phyloP scores from a whole-genome alignment of 2,888 invertebrate genomes.

The Troides aeacus region DNA sequence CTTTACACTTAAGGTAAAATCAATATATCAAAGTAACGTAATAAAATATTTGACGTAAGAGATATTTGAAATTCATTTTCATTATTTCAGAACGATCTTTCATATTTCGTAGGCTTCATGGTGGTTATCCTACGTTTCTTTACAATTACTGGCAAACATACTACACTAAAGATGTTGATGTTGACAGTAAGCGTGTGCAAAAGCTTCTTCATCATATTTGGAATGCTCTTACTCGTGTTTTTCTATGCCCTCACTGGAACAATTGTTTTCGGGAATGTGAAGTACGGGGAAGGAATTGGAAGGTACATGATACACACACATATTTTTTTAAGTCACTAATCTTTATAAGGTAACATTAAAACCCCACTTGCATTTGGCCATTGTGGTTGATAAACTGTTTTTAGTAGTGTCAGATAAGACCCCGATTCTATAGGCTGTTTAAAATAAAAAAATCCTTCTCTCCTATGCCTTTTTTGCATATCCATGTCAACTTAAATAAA shows the following conservation, averaged over 20 bases:
- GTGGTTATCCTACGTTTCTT: conserved; percentile 99
- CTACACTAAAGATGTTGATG: conserved; percentile 99
- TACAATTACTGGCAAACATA: conserved; percentile 99
- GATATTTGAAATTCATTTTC: too few relatives aligned
- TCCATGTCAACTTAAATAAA: too few relatives aligned
- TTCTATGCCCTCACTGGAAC: conserved; percentile 99
- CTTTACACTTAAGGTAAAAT: conserved; percentile 88
- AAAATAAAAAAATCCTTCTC: too few relatives aligned
- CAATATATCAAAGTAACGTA: not conserved
- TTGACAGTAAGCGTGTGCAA: conserved; percentile 99
- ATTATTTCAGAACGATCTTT: conserved; percentile 87
- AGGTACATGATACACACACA: conserved; percentile 80
- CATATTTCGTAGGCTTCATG: conserved; percentile 98
- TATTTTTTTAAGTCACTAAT: too few relatives aligned
- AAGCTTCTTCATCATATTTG: conserved; percentile 99
- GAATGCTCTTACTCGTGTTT: conserved; percentile 98
- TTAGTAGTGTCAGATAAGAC: too few relatives aligned
- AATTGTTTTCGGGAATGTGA: conserved; percentile 98
- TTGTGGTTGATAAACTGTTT: too few relatives aligned
- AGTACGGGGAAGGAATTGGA: conserved; percentile 99
- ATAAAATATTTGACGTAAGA: too few relatives aligned
- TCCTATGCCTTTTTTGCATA: too few relatives aligned
- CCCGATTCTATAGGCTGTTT: too few relatives aligned
- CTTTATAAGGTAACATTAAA: too few relatives aligned
- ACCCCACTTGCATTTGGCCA: too few relatives aligned